phyloP scores from a whole-genome alignment of 30 jellyfish, hydroid and myxozoan genomes.

The Hydractinia symbiolongicarpus region DNA sequence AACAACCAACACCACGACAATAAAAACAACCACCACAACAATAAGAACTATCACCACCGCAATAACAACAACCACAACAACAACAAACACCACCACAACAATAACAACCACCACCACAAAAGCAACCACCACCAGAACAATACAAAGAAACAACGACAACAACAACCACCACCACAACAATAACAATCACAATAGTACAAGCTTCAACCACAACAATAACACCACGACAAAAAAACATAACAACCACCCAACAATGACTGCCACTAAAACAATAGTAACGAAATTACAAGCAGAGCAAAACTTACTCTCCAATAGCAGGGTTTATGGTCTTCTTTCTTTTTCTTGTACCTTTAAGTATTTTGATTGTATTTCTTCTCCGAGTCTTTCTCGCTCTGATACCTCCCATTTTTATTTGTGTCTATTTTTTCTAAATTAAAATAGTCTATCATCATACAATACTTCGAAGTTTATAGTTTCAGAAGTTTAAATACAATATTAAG shows the following conservation, averaged over 20 bases:
- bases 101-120: neutral
- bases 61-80: neutral
- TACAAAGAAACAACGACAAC: too few species aligned
- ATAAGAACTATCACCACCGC: constrained; percentile 30
- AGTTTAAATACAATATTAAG: too few species aligned
- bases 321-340: constrained; percentile 33
- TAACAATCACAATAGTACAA: too few species aligned
- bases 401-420: neutral
- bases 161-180: neutral
- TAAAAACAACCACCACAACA: too few species aligned
- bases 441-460: neutral
- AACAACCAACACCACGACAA: too few species aligned
- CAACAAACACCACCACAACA: too few species aligned
- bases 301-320: constrained; percentile 38
- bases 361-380: constrained; percentile 41
- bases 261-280: neutral
- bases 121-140: neutral
- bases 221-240: neutral
- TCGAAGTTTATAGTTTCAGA: too few species aligned
- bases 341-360: constrained; percentile 36
- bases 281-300: neutral
- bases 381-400: constrained; percentile 64
- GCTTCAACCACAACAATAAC: too few species aligned
- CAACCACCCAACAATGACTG: neutral
- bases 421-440: constrained; percentile 8